Percentiles rank a stretch among this genome's conserved stretches.
These are phyloP conservation scores for Mystacornis crossleyi DNA, from an alignment of 2,113 vertebrate species.

Conservation along the genomic window DNA sequence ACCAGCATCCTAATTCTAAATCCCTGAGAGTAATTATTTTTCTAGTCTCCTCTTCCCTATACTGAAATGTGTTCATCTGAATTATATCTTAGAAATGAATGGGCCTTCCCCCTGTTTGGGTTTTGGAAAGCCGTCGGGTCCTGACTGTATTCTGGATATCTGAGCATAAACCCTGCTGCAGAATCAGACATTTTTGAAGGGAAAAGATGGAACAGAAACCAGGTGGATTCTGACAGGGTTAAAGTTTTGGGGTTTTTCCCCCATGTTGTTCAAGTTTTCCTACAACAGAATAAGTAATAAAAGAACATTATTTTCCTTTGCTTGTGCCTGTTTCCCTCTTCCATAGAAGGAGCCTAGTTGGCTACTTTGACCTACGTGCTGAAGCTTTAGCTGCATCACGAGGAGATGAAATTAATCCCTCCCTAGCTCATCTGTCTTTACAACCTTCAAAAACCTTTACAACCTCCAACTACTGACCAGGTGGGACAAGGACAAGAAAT, in stretches of 20 bases:
- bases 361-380: not conserved
- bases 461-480: not conserved
- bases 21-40: not conserved
- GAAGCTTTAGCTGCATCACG: not conserved
- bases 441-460: not conserved
- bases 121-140: not conserved
- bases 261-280: not conserved
- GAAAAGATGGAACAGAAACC: not conserved
- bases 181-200: not conserved
- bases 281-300: not conserved
- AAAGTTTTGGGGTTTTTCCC: not conserved
- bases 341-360: not conserved
- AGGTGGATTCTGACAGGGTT: not conserved
- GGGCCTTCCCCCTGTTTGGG: not conserved
- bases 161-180: not conserved
- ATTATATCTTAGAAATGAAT: not conserved
- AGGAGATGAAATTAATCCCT: not conserved
- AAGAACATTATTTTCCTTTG: not conserved
- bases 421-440: not conserved
- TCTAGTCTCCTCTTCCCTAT: not conserved
- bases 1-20: not conserved
- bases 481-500: conserved; percentile 20
- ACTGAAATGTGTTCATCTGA: not conserved
- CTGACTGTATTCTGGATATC: not conserved
- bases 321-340: not conserved